These are phyloP conservation scores for Limenitis camilla DNA, from an alignment of 2,888 invertebrate species.

Conservation along the genomic window DNA sequence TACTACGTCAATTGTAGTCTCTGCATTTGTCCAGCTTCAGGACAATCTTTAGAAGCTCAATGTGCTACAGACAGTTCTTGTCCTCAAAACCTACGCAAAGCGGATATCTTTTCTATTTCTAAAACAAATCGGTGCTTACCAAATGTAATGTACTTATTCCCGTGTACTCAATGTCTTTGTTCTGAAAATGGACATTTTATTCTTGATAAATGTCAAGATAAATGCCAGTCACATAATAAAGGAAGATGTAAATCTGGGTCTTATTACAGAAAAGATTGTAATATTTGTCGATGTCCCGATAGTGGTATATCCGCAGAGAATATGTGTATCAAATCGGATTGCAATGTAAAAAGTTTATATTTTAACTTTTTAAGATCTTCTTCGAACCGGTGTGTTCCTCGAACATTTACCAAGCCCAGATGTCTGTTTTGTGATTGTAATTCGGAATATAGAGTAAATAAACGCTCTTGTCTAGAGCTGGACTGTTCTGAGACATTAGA, in stretches of 20 bases:
- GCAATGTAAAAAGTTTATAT: slow-evolving; percentile 28
- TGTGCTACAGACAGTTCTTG: slow-evolving; percentile 57
- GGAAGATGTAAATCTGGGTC: slow-evolving; percentile 44
- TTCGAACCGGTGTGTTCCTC: slow-evolving; percentile 35
- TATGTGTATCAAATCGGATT: slow-evolving; percentile 39
- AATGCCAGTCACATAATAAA: slow-evolving; percentile 33
- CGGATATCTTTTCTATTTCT: slow-evolving; percentile 19
- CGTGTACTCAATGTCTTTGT: slow-evolving; percentile 55
- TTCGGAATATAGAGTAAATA: slow-evolving; percentile 39
- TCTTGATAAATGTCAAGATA: slow-evolving; percentile 48
- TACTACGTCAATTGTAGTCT: slow-evolving; percentile 58
- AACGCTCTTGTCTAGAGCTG: slow-evolving; percentile 46
- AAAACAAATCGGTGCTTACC: slow-evolving; percentile 51
- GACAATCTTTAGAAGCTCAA: slow-evolving; percentile 42
- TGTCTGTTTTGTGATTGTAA: slow-evolving; percentile 58
- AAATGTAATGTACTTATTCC: slow-evolving; percentile 57
- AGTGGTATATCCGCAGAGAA: slow-evolving; percentile 37
- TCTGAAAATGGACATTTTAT: slow-evolving; percentile 49
- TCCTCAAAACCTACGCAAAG: slow-evolving; percentile 27
- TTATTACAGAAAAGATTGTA: slow-evolving; percentile 49
- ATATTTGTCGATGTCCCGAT: slow-evolving; percentile 51
- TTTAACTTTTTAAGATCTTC: slow-evolving; percentile 31
- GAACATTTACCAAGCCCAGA: slow-evolving; percentile 44
- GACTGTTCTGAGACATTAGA: slow-evolving; percentile 41
- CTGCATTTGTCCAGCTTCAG: slow-evolving; percentile 57